phyloP scores from a whole-genome alignment of 1,140 invertebrate species.

The Pteromalus puparum region DNA sequence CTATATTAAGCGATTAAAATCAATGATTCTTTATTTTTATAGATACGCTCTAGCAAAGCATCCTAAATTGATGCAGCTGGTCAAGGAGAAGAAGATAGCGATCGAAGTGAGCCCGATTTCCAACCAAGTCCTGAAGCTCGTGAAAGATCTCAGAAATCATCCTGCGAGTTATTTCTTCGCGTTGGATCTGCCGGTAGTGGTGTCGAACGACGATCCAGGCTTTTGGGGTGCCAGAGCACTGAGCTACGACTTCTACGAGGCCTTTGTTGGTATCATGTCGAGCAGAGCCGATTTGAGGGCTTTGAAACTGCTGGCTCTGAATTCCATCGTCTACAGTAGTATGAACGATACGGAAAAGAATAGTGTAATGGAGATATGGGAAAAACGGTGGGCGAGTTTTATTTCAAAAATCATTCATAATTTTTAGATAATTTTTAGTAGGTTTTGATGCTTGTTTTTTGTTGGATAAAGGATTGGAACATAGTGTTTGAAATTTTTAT shows the following conservation, averaged over 20 bases:
- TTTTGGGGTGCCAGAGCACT: conserved; percentile 85
- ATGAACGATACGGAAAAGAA: conserved; percentile 64
- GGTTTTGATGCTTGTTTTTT: too few relatives aligned
- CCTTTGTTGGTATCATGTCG: conserved; percentile 87
- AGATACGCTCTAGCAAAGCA: conserved; percentile 86
- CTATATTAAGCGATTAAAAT: too few relatives aligned
- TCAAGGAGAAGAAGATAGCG: conserved; percentile 81
- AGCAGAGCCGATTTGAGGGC: conserved; percentile 81
- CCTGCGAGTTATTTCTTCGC: conserved; percentile 82
- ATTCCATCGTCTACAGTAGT: conserved; percentile 83
- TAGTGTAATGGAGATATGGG: neutral
- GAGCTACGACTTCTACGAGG: conserved; percentile 89
- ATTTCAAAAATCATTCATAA: neutral
- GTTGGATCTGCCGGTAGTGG: conserved; percentile 77
- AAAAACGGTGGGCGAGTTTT: conserved; percentile 20
- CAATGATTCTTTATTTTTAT: neutral
- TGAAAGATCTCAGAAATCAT: conserved; percentile 88
- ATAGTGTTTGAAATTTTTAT: too few relatives aligned
- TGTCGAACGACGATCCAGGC: conserved; percentile 87
- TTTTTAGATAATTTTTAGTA: too few relatives aligned
- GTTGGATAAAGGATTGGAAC: too few relatives aligned
- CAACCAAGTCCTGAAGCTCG: conserved; percentile 85
- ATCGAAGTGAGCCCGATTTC: conserved; percentile 90
- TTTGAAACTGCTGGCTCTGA: conserved; percentile 86
- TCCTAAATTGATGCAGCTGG: conserved; percentile 80